Evolutionary conservation across 2,113 vertebrate species (phyloP).

Genomic region (Zapornia atra): DNA sequence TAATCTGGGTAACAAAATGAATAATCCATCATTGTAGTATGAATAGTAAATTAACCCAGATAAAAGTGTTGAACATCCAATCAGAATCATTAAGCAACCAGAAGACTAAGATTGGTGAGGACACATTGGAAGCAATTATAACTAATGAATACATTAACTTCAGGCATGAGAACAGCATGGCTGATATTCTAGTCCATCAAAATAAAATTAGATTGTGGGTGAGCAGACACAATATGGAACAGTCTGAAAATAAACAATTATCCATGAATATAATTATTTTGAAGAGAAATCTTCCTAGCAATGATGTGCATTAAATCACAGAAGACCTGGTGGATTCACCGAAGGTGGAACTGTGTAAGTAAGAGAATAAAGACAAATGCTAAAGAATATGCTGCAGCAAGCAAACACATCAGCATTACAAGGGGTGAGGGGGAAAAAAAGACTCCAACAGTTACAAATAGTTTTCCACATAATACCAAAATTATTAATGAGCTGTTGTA

Average conservation of each 20-base stretch:
- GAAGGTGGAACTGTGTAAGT: not conserved
- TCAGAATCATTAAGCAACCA: constrained; percentile 78
- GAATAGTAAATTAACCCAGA: constrained; percentile 84
- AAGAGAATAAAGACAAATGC: not conserved
- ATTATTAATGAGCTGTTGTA: not conserved
- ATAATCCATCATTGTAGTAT: constrained; percentile 80
- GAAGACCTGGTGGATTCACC: not conserved
- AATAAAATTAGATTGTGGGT: constrained; percentile 59
- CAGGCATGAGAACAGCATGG: not conserved
- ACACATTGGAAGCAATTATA: constrained; percentile 75
- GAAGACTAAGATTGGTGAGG: constrained; percentile 76
- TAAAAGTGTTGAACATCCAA: constrained; percentile 80
- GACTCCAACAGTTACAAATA: not conserved
- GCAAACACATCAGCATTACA: not conserved
- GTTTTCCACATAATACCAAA: not conserved
- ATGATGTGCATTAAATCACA: not conserved
- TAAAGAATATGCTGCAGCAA: not conserved
- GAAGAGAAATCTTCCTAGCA: constrained; percentile 23
- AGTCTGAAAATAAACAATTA: constrained; percentile 58
- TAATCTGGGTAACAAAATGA: constrained; percentile 81
- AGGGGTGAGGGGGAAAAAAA: not conserved
- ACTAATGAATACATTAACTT: constrained; percentile 81
- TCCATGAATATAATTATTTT: constrained; percentile 30
- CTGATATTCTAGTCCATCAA: constrained; percentile 62
- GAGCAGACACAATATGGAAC: constrained; percentile 46